Percentiles rank a stretch among this genome's conserved stretches.
Conservation (phyloP, 2,888 invertebrate species). For the Drosophila aldrichi region DNA sequence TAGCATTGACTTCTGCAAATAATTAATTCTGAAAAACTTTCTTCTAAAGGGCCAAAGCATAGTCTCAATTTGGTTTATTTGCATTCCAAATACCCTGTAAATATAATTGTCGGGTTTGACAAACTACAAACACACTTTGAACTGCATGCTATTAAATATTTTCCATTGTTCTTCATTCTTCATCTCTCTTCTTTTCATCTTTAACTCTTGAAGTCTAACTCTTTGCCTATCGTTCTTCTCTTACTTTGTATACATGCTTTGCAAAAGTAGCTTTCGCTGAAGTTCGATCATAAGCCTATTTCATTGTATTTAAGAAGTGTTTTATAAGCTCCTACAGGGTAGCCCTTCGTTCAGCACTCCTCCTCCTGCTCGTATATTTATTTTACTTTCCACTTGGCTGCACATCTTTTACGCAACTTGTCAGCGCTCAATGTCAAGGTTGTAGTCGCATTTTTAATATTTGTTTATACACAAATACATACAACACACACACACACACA, state of each 20-base stretch:
- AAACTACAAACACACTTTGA: no score
- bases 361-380: slow-evolving; percentile 1
- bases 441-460: slow-evolving; percentile 50
- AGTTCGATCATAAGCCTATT: not conserved
- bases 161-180: no score
- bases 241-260: not conserved
- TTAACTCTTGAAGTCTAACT: no score
- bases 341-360: slow-evolving; percentile 1
- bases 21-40: not conserved
- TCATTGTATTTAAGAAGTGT: not conserved
- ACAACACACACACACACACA: not conserved
- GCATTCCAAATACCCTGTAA: not conserved
- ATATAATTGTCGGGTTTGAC: not conserved
- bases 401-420: slow-evolving; percentile 64
- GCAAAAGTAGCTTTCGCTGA: not conserved
- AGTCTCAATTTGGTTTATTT: not conserved
- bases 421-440: slow-evolving; percentile 73
- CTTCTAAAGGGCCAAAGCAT: not conserved
- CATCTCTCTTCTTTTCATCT: not conserved
- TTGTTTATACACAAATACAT: slow-evolving; percentile 33
- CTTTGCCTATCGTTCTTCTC: no score
- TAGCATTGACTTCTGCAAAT: not conserved
- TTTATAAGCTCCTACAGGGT: slow-evolving; percentile 15
- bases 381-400: slow-evolving; percentile 63
- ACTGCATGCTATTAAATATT: not conserved